Evolutionary conservation across 2,113 vertebrate genomes (phyloP).

Genomic region (Nyctereutes procyonoides): DNA sequence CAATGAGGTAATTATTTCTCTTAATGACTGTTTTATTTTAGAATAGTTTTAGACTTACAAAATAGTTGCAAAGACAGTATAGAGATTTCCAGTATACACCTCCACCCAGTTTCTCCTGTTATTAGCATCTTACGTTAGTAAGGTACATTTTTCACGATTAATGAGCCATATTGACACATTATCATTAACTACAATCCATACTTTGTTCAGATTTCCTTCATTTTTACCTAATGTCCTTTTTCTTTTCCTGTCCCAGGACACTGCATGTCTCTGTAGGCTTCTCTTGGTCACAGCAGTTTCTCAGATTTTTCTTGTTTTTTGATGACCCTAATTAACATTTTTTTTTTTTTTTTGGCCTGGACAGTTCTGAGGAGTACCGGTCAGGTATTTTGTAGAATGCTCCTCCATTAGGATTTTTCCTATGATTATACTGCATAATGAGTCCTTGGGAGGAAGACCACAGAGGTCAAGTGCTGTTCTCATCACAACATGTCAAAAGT

Average conservation of each 20-base stretch:
- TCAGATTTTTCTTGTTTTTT: background rate
- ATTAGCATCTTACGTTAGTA: background rate
- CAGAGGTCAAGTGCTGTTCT: background rate
- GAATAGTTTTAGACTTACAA: background rate
- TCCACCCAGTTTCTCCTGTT: background rate
- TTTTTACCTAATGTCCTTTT: background rate
- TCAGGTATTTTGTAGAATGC: background rate
- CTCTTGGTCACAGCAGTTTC: background rate
- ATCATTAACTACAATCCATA: background rate
- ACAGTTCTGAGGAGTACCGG: background rate
- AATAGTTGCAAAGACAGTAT: background rate
- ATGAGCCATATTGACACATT: background rate
- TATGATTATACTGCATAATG: background rate
- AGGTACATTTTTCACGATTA: background rate
- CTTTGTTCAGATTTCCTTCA: background rate
- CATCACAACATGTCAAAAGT: background rate
- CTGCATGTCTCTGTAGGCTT: background rate
- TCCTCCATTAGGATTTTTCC: background rate
- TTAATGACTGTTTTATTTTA: conserved; percentile 16
- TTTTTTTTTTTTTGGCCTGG: background rate
- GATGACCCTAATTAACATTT: background rate
- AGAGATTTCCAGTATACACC: background rate
- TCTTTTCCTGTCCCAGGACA: background rate
- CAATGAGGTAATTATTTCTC: background rate
- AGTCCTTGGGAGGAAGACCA: background rate